phyloP scores from a whole-genome alignment of 2,888 invertebrate species.

The Taphrorychus bicolor region DNA sequence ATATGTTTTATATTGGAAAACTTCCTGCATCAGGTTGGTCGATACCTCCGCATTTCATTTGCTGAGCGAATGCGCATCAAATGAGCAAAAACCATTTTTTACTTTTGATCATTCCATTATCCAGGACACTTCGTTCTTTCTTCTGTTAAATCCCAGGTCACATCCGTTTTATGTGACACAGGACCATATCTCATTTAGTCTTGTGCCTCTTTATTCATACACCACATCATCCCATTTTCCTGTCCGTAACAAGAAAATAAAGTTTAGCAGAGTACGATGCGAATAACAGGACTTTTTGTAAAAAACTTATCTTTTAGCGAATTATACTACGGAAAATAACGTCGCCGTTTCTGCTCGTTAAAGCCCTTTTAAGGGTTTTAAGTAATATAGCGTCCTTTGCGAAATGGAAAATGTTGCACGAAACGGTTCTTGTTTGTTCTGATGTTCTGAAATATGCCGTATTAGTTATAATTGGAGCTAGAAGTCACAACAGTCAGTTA shows the following conservation, averaged over 20 bases:
- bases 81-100: neutral
- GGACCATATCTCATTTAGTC: neutral
- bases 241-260: constrained; percentile 7
- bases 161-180: neutral
- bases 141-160: constrained; percentile 4
- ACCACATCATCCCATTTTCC: constrained; percentile 7
- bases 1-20: constrained; percentile 6
- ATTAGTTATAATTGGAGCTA: no score
- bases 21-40: neutral
- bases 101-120: neutral
- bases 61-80: neutral
- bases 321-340: constrained; percentile 4
- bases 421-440: neutral
- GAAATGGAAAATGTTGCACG: neutral
- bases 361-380: neutral
- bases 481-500: no score
- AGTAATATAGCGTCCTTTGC: neutral
- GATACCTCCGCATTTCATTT: neutral
- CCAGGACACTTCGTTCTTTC: neutral
- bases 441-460: no score
- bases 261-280: neutral
- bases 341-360: neutral
- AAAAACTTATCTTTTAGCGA: constrained; percentile 5
- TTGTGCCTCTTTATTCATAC: constrained; percentile 3
- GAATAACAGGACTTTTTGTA: constrained; percentile 1